phyloP scores from a whole-genome alignment of 2,113 vertebrate genomes.

The Megaceryle maxima region DNA sequence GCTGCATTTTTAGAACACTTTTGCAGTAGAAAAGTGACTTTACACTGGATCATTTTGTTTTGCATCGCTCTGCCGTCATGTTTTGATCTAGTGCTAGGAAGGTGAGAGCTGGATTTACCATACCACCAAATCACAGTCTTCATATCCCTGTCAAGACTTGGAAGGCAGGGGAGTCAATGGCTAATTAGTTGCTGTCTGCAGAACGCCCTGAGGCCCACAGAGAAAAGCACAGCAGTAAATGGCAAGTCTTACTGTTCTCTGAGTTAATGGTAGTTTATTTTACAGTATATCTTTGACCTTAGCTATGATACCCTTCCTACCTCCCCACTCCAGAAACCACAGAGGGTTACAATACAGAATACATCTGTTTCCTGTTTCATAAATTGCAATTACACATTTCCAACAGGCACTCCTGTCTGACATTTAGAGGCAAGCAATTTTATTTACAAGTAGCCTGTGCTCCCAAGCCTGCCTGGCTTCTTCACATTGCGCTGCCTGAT shows the following conservation, averaged over 20 bases:
- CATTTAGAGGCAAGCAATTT: background rate
- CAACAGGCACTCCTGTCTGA: background rate
- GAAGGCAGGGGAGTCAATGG: background rate
- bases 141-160: background rate
- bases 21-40: background rate
- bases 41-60: accelerated
- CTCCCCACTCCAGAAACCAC: background rate
- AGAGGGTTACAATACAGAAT: background rate
- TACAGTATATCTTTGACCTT: background rate
- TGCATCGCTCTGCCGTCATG: accelerated
- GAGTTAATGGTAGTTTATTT: background rate
- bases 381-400: background rate
- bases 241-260: background rate
- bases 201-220: background rate
- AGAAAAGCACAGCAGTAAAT: background rate
- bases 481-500: background rate
- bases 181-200: background rate
- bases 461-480: background rate
- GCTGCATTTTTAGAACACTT: background rate
- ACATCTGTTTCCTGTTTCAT: constrained; percentile 66
- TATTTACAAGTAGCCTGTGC: background rate
- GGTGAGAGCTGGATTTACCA: background rate
- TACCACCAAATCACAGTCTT: background rate
- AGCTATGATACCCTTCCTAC: background rate
- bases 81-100: background rate